phyloP scores from a whole-genome alignment of 2,888 invertebrate genomes.

The Seira ritae region DNA sequence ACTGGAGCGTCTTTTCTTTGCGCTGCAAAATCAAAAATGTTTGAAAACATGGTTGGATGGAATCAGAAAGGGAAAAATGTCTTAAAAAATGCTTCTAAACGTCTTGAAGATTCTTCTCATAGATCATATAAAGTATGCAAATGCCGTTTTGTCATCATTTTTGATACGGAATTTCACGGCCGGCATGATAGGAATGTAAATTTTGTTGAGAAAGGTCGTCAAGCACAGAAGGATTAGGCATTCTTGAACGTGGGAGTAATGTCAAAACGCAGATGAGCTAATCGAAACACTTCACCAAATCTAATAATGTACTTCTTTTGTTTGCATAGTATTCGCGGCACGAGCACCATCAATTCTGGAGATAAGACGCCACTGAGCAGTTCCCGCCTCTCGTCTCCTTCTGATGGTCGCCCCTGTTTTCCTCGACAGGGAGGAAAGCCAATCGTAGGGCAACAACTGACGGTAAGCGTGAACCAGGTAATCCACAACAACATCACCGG shows the following conservation, averaged over 20 bases:
- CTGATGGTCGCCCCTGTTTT: not conserved
- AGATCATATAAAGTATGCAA: too few relatives aligned
- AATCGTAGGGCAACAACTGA: not conserved
- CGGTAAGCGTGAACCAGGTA: constrained; percentile 1
- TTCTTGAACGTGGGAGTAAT: not conserved
- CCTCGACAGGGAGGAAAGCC: not conserved
- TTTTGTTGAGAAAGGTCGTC: too few relatives aligned
- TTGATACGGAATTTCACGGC: too few relatives aligned
- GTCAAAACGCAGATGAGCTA: not conserved
- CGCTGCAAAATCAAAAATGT: too few relatives aligned
- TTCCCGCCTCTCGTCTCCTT: not conserved
- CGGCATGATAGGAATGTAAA: too few relatives aligned
- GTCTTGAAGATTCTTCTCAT: too few relatives aligned
- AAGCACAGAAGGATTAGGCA: too few relatives aligned
- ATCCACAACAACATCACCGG: constrained; percentile 12
- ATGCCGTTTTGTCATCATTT: too few relatives aligned
- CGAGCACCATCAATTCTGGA: not conserved
- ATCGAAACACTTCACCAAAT: not conserved
- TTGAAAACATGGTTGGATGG: too few relatives aligned
- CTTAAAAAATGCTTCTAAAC: too few relatives aligned
- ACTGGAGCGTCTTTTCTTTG: too few relatives aligned
- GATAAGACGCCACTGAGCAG: not conserved
- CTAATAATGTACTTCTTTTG: not conserved
- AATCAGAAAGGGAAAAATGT: too few relatives aligned
- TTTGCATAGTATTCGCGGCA: constrained; percentile 43